Base-by-base conservation (phyloP, 2,797 vertebrate genomes). In the Betta splendens region DNA sequence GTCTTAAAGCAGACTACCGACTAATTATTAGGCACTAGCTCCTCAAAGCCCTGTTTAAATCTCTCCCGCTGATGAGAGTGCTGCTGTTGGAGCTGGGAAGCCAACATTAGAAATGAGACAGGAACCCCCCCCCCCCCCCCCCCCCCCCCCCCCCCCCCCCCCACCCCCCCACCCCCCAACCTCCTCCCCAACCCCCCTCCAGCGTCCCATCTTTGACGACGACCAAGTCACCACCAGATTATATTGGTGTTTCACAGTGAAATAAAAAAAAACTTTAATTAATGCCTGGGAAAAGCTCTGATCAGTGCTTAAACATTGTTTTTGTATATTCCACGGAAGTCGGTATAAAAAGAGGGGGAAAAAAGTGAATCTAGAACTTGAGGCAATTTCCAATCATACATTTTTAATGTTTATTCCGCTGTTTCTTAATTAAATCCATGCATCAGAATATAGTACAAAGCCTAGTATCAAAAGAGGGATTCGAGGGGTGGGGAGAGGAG, bases 391-490 rank as follows among this genome's bases (percentile, higher is more conserved):
- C 57, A 89, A 71, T 89, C 88, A 87, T 92, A 81, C 93, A 94
- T 94, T 92, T 89, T 86, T 92, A 91, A 92, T 89, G 88, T 89
- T 92, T 89, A 92, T 93, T 93, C 86, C 62, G 47, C 82, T 84
- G 87, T 89, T 86, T 91, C 79, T 93, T 93, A 93, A 94, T 94
- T 94, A 94, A 95, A 93, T 84, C 84, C 89, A 92, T 94, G 91
- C 83, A 93, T 92, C 87, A 90, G 61, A 66, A 77, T 85, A 63
- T 76, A 82, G 64, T 64, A 57, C 80, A 79, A 91, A 90, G 69
- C 56, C 67, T 11, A 7, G 79, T 83, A 88, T 83, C 66, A 86
- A 61, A 65, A 64, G 35, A 39, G 40, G 48, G 52, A 52, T 77
- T 52, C n/a, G 22, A 10, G 43, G 46, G 44, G 20, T 37, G 54